Percentiles rank a stretch among this genome's conserved stretches.
Conservation (phyloP, 2,113 vertebrate species). For the Hucho hucho region DNA sequence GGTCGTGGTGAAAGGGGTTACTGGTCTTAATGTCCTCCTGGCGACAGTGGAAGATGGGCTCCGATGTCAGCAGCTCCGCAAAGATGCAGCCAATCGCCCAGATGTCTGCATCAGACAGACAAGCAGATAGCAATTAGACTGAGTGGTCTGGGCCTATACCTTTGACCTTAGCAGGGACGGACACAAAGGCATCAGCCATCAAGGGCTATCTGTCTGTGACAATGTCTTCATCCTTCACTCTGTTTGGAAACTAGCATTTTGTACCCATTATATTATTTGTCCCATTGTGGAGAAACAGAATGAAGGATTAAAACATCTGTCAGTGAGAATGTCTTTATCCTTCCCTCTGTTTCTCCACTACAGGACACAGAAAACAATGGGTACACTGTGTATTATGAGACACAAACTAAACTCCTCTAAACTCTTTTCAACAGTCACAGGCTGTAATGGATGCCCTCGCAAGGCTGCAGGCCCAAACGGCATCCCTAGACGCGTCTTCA, state of each 20-base stretch:
- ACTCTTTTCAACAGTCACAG: neutral
- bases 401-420: neutral
- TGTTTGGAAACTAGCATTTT: no score
- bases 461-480: no score
- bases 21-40: slow-evolving; percentile 99
- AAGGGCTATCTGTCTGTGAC: neutral
- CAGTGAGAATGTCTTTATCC: neutral
- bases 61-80: slow-evolving; percentile 94
- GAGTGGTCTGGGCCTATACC: neutral
- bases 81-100: slow-evolving; percentile 99
- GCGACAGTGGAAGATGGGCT: slow-evolving; percentile 98
- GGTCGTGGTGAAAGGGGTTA: slow-evolving; percentile 98
- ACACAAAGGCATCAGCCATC: slow-evolving; percentile 2
- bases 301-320: neutral
- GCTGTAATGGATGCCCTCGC: neutral
- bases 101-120: slow-evolving; percentile 79
- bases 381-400: neutral
- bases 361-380: no score
- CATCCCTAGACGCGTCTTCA: no score
- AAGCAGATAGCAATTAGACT: neutral
- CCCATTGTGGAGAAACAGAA: no score
- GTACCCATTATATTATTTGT: no score
- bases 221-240: no score
- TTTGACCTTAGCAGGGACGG: neutral
- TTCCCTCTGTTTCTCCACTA: no score